phyloP scores from a whole-genome alignment of 2,888 invertebrate species.

The Heliconius ismenius region DNA sequence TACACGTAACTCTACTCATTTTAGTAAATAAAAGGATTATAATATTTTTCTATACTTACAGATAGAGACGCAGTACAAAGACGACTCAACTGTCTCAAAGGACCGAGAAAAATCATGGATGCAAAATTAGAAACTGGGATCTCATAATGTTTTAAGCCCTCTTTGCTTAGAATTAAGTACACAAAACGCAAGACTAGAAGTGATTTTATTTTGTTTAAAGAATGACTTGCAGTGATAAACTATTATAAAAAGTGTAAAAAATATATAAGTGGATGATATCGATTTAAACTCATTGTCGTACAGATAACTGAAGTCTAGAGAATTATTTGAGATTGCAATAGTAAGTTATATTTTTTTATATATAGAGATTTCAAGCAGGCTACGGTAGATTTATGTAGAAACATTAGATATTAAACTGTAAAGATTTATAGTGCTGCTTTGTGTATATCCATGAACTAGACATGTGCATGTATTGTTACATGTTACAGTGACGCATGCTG shows the following conservation, averaged over 20 bases:
- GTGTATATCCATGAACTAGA: constrained; percentile 49
- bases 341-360: constrained; percentile 78
- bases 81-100: constrained; percentile 85
- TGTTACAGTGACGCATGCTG: background rate
- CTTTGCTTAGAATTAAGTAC: constrained; percentile 62
- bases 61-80: constrained; percentile 99
- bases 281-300: constrained; percentile 63
- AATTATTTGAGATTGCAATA: constrained; percentile 77
- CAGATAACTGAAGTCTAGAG: constrained; percentile 63
- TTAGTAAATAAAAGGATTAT: background rate
- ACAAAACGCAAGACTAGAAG: constrained; percentile 70
- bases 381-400: constrained; percentile 58
- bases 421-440: constrained; percentile 62
- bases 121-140: constrained; percentile 78
- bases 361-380: constrained; percentile 58
- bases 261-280: constrained; percentile 72
- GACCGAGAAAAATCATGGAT: constrained; percentile 78
- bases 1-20: constrained; percentile 26
- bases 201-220: constrained; percentile 80
- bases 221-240: constrained; percentile 63
- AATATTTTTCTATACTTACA: constrained; percentile 59
- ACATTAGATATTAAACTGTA: constrained; percentile 57
- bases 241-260: constrained; percentile 68
- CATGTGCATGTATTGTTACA: background rate
- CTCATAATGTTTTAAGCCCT: constrained; percentile 73